Evolutionary conservation across 2,113 vertebrate species (phyloP).

Genomic region (Thalassoma bifasciatum): DNA sequence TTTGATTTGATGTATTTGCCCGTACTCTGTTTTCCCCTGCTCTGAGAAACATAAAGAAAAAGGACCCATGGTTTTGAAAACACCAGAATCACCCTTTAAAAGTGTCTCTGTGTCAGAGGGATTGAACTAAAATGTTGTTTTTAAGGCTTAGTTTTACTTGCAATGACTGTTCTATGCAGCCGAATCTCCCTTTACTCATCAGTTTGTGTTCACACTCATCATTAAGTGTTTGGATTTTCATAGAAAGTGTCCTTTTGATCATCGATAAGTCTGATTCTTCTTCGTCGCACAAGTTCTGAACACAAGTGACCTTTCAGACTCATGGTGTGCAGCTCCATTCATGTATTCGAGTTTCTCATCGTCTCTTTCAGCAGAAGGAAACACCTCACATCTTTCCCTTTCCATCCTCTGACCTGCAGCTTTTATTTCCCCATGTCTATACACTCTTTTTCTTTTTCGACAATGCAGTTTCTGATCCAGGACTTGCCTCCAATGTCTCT

Average conservation of each 20-base stretch:
- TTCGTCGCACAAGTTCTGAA: constrained; percentile 19
- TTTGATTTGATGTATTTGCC: no score
- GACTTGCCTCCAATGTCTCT: constrained; percentile 46
- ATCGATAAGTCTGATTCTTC: neutral
- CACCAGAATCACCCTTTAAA: neutral
- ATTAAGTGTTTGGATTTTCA: neutral
- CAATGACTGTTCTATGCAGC: constrained; percentile 68
- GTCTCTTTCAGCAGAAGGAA: constrained; percentile 33
- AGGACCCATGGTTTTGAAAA: neutral
- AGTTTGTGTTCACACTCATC: neutral
- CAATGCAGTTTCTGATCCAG: constrained; percentile 57
- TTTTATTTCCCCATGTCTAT: constrained; percentile 18
- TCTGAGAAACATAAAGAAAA: no score
- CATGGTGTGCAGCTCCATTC: constrained; percentile 6
- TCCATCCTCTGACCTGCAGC: constrained; percentile 9
- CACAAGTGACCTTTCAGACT: constrained; percentile 65
- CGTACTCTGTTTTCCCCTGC: no score
- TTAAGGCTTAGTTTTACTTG: neutral
- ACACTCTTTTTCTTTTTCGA: constrained; percentile 25
- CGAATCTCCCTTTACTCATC: constrained; percentile 44
- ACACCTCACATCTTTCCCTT: neutral
- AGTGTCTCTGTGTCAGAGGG: constrained; percentile 2
- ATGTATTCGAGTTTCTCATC: constrained; percentile 7
- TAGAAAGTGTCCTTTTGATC: constrained; percentile 8
- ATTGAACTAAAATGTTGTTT: neutral